Percentiles rank a stretch among this genome's conserved stretches.
phyloP scores from a whole-genome alignment of 2,888 invertebrate species.

The Athetis lepigone region DNA sequence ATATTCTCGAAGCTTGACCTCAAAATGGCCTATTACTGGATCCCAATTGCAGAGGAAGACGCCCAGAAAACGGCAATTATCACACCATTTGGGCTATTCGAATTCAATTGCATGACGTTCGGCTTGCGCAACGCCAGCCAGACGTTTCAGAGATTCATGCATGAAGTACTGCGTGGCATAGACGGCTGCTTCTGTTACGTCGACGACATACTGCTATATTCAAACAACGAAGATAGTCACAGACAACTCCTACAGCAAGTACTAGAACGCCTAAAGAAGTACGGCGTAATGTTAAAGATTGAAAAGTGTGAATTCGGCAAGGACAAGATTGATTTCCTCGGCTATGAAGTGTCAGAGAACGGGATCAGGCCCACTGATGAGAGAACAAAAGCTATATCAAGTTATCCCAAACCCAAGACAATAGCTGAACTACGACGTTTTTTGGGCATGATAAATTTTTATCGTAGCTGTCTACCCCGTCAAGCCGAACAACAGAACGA shows the following conservation, averaged over 20 bases:
- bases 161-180: constrained; percentile 6
- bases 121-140: no score
- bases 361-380: constrained; percentile 11
- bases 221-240: background rate
- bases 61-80: constrained; percentile 22
- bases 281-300: constrained; percentile 1
- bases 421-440: background rate
- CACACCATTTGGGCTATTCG: constrained; percentile 24
- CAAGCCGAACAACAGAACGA: constrained; percentile 9
- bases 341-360: constrained; percentile 6
- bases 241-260: background rate
- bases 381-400: background rate
- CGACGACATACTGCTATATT: background rate
- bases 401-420: background rate
- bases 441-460: constrained; percentile 8
- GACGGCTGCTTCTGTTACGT: constrained; percentile 2
- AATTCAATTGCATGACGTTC: no score
- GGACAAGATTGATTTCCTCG: constrained; percentile 5
- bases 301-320: constrained; percentile 9
- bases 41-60: constrained; percentile 9
- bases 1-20: constrained; percentile 27
- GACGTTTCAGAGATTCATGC: no score
- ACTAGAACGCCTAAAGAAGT: background rate
- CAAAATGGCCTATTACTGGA: constrained; percentile 17
- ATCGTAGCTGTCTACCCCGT: constrained; percentile 3